phyloP scores from a whole-genome alignment of 2,888 invertebrate species.

The Apamea anceps region DNA sequence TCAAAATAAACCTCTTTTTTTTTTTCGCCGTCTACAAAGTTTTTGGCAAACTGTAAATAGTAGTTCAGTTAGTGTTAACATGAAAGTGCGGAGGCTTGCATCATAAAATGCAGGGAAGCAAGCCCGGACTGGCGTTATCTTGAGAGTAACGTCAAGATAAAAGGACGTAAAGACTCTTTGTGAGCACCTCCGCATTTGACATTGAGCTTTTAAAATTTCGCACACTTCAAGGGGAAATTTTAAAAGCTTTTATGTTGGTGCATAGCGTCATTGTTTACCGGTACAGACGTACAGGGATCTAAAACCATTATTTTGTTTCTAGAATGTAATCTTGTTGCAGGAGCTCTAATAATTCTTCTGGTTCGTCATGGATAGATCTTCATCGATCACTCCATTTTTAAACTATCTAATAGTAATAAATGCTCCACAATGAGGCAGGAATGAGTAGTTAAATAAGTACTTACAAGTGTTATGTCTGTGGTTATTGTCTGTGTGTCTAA shows the following conservation, averaged over 20 bases:
- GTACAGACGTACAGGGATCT: constrained; percentile 22
- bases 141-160: constrained; percentile 64
- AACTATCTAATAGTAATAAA: background rate
- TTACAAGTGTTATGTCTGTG: background rate
- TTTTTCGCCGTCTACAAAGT: background rate
- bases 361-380: background rate
- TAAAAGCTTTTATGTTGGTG: constrained; percentile 54
- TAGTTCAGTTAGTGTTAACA: constrained; percentile 37
- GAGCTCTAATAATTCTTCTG: background rate
- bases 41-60: constrained; percentile 27
- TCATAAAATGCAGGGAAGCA: constrained; percentile 56
- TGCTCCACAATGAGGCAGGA: too few relatives aligned
- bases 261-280: constrained; percentile 35
- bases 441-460: background rate
- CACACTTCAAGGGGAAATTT: constrained; percentile 59
- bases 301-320: constrained; percentile 2
- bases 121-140: constrained; percentile 54
- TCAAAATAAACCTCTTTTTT: background rate
- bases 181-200: constrained; percentile 56
- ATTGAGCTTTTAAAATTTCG: constrained; percentile 63
- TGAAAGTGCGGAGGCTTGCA: constrained; percentile 50
- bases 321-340: background rate
- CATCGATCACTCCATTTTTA: background rate
- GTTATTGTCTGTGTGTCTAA: background rate
- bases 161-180: constrained; percentile 62